Conservation (phyloP, 2,113 vertebrate species). For the Chionomys nivalis region DNA sequence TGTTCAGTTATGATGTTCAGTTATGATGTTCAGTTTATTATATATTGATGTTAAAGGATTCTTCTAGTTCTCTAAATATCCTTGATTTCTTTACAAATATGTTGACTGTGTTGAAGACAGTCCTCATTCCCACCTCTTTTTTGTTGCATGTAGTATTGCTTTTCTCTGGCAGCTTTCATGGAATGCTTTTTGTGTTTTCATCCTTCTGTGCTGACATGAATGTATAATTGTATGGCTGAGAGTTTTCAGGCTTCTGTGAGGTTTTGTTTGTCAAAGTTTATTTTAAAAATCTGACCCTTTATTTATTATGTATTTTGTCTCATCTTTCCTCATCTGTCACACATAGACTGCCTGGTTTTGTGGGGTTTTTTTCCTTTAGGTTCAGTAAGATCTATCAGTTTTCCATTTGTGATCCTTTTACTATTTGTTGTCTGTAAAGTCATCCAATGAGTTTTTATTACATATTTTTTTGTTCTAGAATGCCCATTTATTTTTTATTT, state of each 20-base stretch:
- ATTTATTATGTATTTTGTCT: background rate
- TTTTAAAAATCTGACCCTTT: background rate
- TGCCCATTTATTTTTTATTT: background rate
- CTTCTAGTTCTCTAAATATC: background rate
- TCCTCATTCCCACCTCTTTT: background rate
- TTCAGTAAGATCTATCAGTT: background rate
- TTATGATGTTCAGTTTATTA: too few relatives aligned
- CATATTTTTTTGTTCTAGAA: conserved; percentile 15
- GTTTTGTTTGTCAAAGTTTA: background rate
- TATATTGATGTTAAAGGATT: background rate
- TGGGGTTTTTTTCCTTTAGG: conserved; percentile 26
- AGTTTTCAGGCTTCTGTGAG: background rate
- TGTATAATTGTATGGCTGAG: background rate
- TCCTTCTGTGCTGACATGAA: background rate
- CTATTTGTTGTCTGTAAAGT: conserved; percentile 8
- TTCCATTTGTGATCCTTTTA: conserved; percentile 16
- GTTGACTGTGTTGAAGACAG: background rate
- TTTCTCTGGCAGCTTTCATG: background rate
- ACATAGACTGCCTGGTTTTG: background rate
- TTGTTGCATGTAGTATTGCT: background rate
- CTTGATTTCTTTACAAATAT: background rate
- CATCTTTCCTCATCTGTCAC: background rate
- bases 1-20: too few relatives aligned
- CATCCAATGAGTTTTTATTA: conserved; percentile 40
- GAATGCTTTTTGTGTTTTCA: background rate